phyloP scores from a whole-genome alignment of 2,888 invertebrate species.

The Micoletzkya japonica region DNA sequence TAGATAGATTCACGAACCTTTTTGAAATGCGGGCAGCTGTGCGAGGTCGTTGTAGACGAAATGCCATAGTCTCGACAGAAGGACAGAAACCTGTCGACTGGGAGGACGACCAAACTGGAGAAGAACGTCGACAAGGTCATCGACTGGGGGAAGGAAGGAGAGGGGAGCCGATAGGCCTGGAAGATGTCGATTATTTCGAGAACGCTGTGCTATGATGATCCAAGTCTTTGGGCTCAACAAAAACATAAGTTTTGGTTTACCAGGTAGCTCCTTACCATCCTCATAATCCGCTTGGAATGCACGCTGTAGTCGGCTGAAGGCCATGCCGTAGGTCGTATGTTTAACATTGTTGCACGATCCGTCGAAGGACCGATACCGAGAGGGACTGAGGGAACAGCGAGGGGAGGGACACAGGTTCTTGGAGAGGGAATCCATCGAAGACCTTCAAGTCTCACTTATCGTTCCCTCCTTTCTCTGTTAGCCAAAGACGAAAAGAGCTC shows the following conservation, averaged over 20 bases:
- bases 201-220: background rate
- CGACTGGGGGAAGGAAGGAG: slow-evolving; percentile 12
- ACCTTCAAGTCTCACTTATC: too few relatives aligned
- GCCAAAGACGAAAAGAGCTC: background rate
- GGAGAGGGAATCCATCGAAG: too few relatives aligned
- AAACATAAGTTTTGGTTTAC: background rate
- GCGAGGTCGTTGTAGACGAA: too few relatives aligned
- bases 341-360: slow-evolving; percentile 15
- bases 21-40: too few relatives aligned
- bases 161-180: slow-evolving; percentile 12
- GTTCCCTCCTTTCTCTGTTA: too few relatives aligned
- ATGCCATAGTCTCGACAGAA: background rate
- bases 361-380: slow-evolving; percentile 9
- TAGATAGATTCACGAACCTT: too few relatives aligned
- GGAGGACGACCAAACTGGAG: too few relatives aligned
- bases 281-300: slow-evolving; percentile 7
- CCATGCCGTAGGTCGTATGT: background rate
- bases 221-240: background rate
- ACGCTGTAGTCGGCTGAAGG: background rate
- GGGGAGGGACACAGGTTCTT: too few relatives aligned
- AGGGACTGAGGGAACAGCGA: too few relatives aligned
- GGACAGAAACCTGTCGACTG: background rate
- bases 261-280: background rate
- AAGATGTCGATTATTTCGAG: background rate
- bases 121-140: background rate